Conservation (phyloP, 1,140 invertebrate species). For the Reticulitermes speratus region DNA sequence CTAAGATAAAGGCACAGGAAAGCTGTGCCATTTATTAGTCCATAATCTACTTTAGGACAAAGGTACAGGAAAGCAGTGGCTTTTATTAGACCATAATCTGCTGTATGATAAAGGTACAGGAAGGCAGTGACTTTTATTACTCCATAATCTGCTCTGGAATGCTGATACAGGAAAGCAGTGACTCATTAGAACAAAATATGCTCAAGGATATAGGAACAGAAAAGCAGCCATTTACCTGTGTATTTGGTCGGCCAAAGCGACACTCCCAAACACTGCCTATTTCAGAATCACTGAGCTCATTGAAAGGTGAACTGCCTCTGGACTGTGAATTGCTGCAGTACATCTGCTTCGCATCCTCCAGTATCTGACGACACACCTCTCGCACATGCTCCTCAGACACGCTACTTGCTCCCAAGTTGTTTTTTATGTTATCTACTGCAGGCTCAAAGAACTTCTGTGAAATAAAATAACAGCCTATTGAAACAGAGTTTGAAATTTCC, state of each 20-base stretch:
- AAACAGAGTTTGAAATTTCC: no score
- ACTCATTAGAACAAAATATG: no score
- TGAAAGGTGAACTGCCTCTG: conserved; percentile 48
- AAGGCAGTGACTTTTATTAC: no score
- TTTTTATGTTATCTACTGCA: conserved; percentile 73
- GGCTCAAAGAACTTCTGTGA: conserved; percentile 71
- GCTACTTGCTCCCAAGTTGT: conserved; percentile 69
- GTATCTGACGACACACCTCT: conserved; percentile 70
- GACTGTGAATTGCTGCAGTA: conserved; percentile 53
- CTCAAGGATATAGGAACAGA: no score
- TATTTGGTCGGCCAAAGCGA: conserved; percentile 32
- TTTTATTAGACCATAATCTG: no score
- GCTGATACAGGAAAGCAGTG: no score
- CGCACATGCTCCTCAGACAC: conserved; percentile 73
- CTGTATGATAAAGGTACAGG: no score
- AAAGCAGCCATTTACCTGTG: conserved; percentile 21
- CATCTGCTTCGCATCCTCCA: conserved; percentile 75
- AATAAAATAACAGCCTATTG: conserved; percentile 23
- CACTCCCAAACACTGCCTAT: conserved; percentile 39
- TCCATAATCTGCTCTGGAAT: no score
- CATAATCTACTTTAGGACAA: no score
- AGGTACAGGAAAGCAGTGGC: no score
- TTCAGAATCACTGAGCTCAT: conserved; percentile 55
- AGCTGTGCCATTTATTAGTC: no score
- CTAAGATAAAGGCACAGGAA: no score